Conservation (phyloP, 2,797 vertebrate genomes). For the Sebastes matsubarae region DNA sequence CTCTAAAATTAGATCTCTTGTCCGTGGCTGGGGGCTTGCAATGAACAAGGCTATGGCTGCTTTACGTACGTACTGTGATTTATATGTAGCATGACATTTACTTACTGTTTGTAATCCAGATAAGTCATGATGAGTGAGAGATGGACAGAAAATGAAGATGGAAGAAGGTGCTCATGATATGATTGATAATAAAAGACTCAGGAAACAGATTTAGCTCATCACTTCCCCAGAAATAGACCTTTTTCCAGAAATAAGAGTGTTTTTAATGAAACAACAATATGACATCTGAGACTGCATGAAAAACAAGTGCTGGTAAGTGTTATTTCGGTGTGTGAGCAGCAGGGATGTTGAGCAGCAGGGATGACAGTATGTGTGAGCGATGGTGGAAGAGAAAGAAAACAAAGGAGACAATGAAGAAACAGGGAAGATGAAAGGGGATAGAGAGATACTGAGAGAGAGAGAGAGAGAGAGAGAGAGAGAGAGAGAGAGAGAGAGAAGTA, state of each 20-base stretch:
- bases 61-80: background rate
- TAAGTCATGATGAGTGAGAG: background rate
- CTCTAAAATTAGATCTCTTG: background rate
- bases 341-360: background rate
- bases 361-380: background rate
- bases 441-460: background rate
- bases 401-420: background rate
- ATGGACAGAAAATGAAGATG: background rate
- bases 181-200: background rate
- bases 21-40: background rate
- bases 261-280: conserved; percentile 1
- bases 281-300: background rate
- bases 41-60: background rate
- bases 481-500: background rate
- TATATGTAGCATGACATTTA: background rate
- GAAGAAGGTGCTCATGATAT: background rate
- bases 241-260: background rate
- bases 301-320: background rate
- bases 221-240: background rate
- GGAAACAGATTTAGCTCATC: background rate
- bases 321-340: background rate
- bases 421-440: background rate
- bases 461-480: background rate
- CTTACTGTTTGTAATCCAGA: background rate
- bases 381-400: background rate